These are phyloP conservation scores for Toxostoma redivivum DNA, from an alignment of 2,113 vertebrate species.

Conservation along the genomic window DNA sequence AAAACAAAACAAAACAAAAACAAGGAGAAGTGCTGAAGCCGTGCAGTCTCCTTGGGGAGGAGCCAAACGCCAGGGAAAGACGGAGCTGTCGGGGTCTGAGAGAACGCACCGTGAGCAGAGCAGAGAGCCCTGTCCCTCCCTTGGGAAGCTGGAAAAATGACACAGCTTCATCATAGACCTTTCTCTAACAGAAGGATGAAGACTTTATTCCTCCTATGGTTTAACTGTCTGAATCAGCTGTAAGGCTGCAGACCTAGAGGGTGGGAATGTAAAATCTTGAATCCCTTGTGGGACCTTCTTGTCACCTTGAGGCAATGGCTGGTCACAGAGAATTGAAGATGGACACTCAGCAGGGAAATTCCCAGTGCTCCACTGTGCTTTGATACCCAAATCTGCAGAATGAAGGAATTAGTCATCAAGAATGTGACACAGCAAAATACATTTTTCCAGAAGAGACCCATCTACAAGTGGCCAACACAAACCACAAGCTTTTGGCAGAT, in stretches of 20 bases:
- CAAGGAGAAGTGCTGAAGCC: not conserved
- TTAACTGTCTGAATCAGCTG: not conserved
- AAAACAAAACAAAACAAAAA: not conserved
- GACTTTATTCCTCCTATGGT: not conserved
- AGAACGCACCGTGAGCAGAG: rapidly evolving
- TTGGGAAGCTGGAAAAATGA: not conserved
- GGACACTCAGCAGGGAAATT: not conserved
- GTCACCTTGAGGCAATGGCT: not conserved
- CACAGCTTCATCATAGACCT: not conserved
- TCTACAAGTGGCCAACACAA: not conserved
- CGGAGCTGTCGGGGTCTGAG: not conserved
- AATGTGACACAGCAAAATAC: not conserved
- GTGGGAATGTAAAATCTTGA: not conserved
- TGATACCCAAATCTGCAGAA: not conserved
- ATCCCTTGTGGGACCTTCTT: not conserved
- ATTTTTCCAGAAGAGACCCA: not conserved
- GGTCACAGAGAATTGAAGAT: rapidly evolving
- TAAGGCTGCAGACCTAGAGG: not conserved
- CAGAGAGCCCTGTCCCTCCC: rapidly evolving
- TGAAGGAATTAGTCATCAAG: not conserved
- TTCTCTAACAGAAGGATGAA: not conserved
- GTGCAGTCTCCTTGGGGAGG: not conserved
- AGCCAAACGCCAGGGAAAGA: constrained; percentile 1
- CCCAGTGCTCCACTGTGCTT: not conserved
- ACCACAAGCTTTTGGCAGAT: not conserved